Conservation (phyloP, 1,140 invertebrate species). For the Coboldia fuscipes region DNA sequence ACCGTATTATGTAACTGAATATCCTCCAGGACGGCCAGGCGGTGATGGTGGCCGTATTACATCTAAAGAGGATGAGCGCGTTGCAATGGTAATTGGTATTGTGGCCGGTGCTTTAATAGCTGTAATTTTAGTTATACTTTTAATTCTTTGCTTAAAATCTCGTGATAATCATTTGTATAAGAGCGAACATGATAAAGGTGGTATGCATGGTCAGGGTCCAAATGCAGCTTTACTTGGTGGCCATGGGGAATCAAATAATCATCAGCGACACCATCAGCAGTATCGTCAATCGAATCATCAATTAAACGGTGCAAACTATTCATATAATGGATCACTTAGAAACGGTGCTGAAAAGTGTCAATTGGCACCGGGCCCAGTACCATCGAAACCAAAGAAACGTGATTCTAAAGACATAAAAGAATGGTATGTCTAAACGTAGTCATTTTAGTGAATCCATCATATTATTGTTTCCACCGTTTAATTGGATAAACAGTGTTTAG, state of each 20-base stretch:
- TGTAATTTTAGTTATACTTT: constrained; percentile 71
- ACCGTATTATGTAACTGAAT: constrained; percentile 7
- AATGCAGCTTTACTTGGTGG: constrained; percentile 45
- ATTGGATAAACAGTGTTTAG: too few species aligned
- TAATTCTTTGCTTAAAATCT: constrained; percentile 67
- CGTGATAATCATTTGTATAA: constrained; percentile 74
- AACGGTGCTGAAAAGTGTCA: constrained; percentile 7
- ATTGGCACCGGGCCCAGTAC: constrained; percentile 19
- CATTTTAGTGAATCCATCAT: too few species aligned
- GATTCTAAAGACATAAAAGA: constrained; percentile 79
- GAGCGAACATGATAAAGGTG: constrained; percentile 65
- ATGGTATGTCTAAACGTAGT: constrained; percentile 67
- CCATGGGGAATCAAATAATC: constrained; percentile 26
- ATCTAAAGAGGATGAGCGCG: constrained; percentile 47
- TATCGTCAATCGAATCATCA: constrained; percentile 19
- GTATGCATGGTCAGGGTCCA: constrained; percentile 41
- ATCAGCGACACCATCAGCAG: constrained; percentile 23
- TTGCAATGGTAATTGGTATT: constrained; percentile 65
- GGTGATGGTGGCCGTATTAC: constrained; percentile 34
- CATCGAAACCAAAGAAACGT: constrained; percentile 43
- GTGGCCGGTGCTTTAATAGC: constrained; percentile 80
- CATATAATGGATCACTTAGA: constrained; percentile 9
- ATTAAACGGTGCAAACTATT: constrained; percentile 7
- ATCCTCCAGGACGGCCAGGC: constrained; percentile 9
- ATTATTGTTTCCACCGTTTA: too few species aligned